These are phyloP conservation scores for Arizona elegans DNA, from an alignment of 2,113 vertebrate species.

Conservation along the genomic window DNA sequence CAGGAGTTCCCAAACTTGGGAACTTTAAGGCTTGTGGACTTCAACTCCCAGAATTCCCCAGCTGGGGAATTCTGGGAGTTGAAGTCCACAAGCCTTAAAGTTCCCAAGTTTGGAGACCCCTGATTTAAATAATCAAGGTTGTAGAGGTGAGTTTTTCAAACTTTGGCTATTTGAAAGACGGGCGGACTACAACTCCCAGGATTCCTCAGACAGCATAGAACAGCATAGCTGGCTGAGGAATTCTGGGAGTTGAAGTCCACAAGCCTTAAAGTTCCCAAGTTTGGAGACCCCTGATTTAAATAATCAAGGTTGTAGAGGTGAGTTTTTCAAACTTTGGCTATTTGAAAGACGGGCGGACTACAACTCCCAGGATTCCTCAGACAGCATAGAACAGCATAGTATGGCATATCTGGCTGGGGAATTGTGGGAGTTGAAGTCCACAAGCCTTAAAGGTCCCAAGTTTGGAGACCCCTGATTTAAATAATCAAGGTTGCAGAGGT, in stretches of 20 bases:
- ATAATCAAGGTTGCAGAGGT: neutral
- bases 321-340: neutral
- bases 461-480: neutral
- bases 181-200: neutral
- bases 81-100: no score
- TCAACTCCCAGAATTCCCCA: neutral
- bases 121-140: neutral
- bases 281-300: neutral
- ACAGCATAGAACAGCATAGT: neutral
- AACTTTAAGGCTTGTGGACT: neutral
- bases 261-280: no score
- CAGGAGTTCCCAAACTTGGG: no score
- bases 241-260: no score
- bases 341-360: neutral
- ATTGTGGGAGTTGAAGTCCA: neutral
- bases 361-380: neutral
- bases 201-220: neutral
- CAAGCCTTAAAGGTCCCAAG: neutral
- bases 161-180: fast-evolving
- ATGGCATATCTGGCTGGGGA: neutral
- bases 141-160: neutral
- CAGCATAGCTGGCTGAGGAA: neutral
- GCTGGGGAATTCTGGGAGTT: no score
- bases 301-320: neutral
- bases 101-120: no score